Percentiles rank a stretch among this genome's conserved stretches.
These are phyloP conservation scores for Cheilosia impressa DNA, from an alignment of 2,888 invertebrate genomes.

Conservation along the genomic window DNA sequence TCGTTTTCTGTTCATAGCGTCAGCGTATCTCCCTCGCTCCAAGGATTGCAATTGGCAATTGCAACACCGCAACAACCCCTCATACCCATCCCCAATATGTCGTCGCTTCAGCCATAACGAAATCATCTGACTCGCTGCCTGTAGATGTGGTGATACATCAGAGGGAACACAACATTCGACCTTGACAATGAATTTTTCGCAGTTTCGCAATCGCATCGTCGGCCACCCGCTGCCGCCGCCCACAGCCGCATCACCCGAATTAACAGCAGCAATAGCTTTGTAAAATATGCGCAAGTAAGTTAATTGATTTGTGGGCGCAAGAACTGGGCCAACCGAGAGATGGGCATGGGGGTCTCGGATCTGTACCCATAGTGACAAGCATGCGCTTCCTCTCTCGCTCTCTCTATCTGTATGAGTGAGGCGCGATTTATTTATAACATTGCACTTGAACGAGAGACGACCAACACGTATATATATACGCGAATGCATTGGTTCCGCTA, in stretches of 20 bases:
- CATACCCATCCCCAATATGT: not conserved
- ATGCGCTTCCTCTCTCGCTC: constrained; percentile 28
- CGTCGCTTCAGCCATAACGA: not conserved
- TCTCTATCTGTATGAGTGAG: constrained; percentile 27
- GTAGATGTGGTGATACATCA: constrained; percentile 19
- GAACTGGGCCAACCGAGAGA: constrained; percentile 66
- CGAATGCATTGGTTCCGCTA: constrained; percentile 62
- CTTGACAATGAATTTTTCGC: constrained; percentile 77
- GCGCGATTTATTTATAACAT: constrained; percentile 63
- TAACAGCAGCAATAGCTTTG: constrained; percentile 8
- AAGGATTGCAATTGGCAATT: constrained; percentile 51
- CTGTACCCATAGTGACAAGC: constrained; percentile 7
- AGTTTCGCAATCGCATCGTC: constrained; percentile 67
- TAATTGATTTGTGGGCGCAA: constrained; percentile 72
- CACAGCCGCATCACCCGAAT: not conserved
- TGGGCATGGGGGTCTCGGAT: constrained; percentile 1
- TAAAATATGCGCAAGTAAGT: constrained; percentile 67
- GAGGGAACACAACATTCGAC: constrained; percentile 74
- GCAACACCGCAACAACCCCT: constrained; percentile 23
- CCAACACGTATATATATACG: constrained; percentile 18
- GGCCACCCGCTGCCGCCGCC: not conserved
- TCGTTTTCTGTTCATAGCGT: constrained; percentile 52
- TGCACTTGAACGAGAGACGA: constrained; percentile 66
- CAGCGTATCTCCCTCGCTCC: constrained; percentile 31
- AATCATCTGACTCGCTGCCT: constrained; percentile 40